Base-by-base conservation (phyloP, 2,113 vertebrate genomes). In the Lanius collurio region DNA sequence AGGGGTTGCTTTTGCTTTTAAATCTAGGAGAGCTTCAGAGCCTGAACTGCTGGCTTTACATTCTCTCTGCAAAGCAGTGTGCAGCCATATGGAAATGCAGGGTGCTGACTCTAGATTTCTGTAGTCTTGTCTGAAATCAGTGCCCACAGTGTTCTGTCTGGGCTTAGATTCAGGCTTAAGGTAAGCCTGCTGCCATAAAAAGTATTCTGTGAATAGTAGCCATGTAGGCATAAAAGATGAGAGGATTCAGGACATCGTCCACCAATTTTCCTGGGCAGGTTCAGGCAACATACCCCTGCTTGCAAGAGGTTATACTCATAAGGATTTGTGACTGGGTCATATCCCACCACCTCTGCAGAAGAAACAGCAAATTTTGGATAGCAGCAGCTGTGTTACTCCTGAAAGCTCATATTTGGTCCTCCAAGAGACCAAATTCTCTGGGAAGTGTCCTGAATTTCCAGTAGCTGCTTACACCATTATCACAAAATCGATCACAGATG, bases 401-500 rank as follows among this genome's bases (percentile, higher is more conserved):
- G 47, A 49, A 81, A 74, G 20, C 56, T 85, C 55, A 21, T 62
- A 59, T 65, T 95, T 35, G 14, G 56, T 69, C 57, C 52, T 80
- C 46, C 31, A 52, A 71, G 44, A 65, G 37, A 86, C 50, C 22
- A 55, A 74, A 81, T 59, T 90, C 64, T 90, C 76, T 78, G 89
- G 73, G 68, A 89, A 87, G 27, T 90, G 68, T 49, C 69, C 79
- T 88, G 75, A 86, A 90, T 93, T 95, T 95, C 76, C 92, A 86
- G 85, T 93, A 96, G 41, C 88, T 89, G 53, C 82, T 96, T 92
- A 89, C 41, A 81, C 64, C 41, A 56, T 89, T 95, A 87, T 68
- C 63, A 78, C 62, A 83, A 94, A 93, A 95, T 94, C 26, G 3
- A 89, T 95, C 79, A 53, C 83, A 95, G 85, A 95, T 94, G 73